Evolutionary conservation across 2,888 invertebrate species (phyloP), one percentile per base, ranked within the genome.

Genomic region (Myopa tessellatipennis): DNA sequence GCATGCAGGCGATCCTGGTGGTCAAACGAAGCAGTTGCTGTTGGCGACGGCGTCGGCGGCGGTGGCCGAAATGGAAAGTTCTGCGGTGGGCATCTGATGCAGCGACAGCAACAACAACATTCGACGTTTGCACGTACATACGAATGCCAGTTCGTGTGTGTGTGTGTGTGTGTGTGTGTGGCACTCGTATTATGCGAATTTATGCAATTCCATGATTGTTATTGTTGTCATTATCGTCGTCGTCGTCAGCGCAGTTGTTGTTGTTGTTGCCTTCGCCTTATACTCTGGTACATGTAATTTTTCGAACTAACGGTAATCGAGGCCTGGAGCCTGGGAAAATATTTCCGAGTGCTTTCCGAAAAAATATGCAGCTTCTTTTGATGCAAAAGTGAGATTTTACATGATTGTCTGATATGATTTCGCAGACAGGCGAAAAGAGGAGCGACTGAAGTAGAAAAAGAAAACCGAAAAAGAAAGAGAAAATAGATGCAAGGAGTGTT

Each of bases 101-200:
- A 65, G 36, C 16, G 55, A 55, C 10, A 55, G 5, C 55, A n/a
- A 55, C 55, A 55, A 14, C 50, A 14, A 50, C 50, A 8, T 14
- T 50, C 16, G 16, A 55, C 14, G 3, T 5, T 55, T 14, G 50
- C 14, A n/a, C 14, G 10, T n/a, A 3, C 14, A 10, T 10, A 3
- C 50, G 50, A 50, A 14, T 1, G 14, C 50, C 1, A 50, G 50
- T 50, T 50, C 8, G 50, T 14, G 50, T 50, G 10, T 58, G 38
- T 5, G 36, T 16, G 34, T 58, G 36, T 50, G 58, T 72, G 61
- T 18, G 58, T 45, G 45, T 40, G 45, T 16, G 72, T 26, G 40
- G 72, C 72, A 38, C 36, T 72, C 18, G 6, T 55, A 61, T 40
- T 45, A 45, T 61, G 50, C 18, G 72, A 73, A 73, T 73, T 73